phyloP scores from a whole-genome alignment of 1,140 invertebrate species.

The Acromyrmex echinatior region DNA sequence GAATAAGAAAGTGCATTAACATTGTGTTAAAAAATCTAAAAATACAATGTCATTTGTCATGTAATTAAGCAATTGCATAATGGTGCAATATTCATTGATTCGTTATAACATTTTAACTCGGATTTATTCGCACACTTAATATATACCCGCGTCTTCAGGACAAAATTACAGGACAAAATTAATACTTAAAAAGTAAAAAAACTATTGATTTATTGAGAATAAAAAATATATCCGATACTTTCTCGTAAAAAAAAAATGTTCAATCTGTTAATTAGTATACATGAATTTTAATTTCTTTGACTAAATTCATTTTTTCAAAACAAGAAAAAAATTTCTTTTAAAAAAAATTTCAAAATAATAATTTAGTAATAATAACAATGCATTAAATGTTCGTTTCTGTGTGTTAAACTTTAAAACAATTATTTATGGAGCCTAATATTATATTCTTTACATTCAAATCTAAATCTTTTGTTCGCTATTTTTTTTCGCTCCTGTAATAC shows the following conservation, averaged over 20 bases:
- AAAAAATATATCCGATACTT: neutral
- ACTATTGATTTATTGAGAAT: neutral
- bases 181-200: neutral
- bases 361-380: too few species aligned
- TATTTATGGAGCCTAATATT: too few species aligned
- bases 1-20: conserved; percentile 8
- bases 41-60: conserved; percentile 7
- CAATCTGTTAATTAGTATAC: neutral
- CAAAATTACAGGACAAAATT: neutral
- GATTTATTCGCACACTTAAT: neutral
- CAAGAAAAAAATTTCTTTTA: too few species aligned
- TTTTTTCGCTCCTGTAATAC: too few species aligned
- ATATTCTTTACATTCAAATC: too few species aligned
- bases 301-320: too few species aligned
- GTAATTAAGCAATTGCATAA: conserved; percentile 27
- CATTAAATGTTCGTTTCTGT: too few species aligned
- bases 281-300: neutral
- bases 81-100: neutral
- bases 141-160: neutral
- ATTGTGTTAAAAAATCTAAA: neutral
- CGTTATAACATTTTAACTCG: neutral
- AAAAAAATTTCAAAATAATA: too few species aligned
- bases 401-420: too few species aligned
- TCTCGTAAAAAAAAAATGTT: neutral
- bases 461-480: too few species aligned